phyloP scores from a whole-genome alignment of 1,140 invertebrate species.

The Drosophila mojavensis region DNA sequence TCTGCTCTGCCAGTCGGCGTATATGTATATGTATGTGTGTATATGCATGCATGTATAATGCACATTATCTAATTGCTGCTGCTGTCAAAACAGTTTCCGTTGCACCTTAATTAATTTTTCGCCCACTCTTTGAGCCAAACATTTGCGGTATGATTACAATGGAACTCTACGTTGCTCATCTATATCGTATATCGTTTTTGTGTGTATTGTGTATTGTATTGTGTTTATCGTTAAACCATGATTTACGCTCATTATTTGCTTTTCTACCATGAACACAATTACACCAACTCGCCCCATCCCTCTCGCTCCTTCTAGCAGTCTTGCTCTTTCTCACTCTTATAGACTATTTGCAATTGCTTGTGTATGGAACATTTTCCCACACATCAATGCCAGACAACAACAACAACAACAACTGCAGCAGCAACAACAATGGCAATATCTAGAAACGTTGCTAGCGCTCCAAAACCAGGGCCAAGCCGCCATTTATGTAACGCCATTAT shows the following conservation, averaged over 20 bases:
- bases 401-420: slow-evolving; percentile 33
- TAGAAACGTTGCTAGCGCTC: slow-evolving; percentile 36
- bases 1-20: too few relatives aligned
- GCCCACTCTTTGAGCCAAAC: slow-evolving; percentile 12
- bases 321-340: slow-evolving; percentile 2
- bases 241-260: slow-evolving; percentile 80
- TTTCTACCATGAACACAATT: slow-evolving; percentile 38
- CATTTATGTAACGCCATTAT: slow-evolving; percentile 80
- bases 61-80: slow-evolving; percentile 13
- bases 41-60: background rate
- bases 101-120: slow-evolving; percentile 40
- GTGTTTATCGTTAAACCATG: slow-evolving; percentile 80
- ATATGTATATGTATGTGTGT: too few relatives aligned
- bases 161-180: slow-evolving; percentile 20
- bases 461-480: slow-evolving; percentile 38
- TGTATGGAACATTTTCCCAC: slow-evolving; percentile 61
- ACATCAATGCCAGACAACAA: slow-evolving; percentile 61
- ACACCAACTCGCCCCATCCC: background rate
- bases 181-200: slow-evolving; percentile 31
- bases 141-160: slow-evolving; percentile 34
- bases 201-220: slow-evolving; percentile 23
- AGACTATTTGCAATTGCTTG: slow-evolving; percentile 48
- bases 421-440: slow-evolving; percentile 27
- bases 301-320: background rate
- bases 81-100: slow-evolving; percentile 30